A percentile compares a stretch with the other conserved stretches of the same genome.
Conservation (phyloP, 2,797 vertebrate species). For the Pteropus rufus region DNA sequence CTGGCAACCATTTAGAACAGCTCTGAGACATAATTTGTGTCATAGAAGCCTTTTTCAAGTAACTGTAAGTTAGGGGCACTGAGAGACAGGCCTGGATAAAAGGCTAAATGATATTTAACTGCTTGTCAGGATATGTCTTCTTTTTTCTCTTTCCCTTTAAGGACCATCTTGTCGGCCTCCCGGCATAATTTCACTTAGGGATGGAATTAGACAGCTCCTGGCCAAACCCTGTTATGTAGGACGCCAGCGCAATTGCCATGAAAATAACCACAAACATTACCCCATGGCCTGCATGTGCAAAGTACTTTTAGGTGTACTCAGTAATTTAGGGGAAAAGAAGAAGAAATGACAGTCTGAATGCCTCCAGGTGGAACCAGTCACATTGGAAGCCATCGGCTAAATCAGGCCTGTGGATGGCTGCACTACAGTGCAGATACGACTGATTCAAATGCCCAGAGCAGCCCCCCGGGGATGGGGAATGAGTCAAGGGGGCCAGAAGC, state of each 20-base stretch:
- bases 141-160: background rate
- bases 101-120: background rate
- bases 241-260: background rate
- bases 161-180: background rate
- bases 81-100: background rate
- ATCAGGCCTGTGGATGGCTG: background rate
- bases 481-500: constrained; percentile 37
- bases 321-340: background rate
- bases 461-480: background rate
- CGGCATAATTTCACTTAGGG: background rate
- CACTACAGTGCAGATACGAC: background rate
- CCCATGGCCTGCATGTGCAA: background rate
- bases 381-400: background rate
- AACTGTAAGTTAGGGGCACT: background rate
- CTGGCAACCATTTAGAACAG: background rate
- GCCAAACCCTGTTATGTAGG: background rate
- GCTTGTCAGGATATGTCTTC: background rate
- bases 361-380: background rate
- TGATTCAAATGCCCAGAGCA: background rate
- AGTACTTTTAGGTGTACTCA: background rate
- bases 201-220: background rate
- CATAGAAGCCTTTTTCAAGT: background rate
- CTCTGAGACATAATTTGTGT: background rate
- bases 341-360: background rate
- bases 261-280: constrained; percentile 20